These are phyloP conservation scores for Nestor notabilis DNA, from an alignment of 2,113 vertebrate species.

Conservation along the genomic window DNA sequence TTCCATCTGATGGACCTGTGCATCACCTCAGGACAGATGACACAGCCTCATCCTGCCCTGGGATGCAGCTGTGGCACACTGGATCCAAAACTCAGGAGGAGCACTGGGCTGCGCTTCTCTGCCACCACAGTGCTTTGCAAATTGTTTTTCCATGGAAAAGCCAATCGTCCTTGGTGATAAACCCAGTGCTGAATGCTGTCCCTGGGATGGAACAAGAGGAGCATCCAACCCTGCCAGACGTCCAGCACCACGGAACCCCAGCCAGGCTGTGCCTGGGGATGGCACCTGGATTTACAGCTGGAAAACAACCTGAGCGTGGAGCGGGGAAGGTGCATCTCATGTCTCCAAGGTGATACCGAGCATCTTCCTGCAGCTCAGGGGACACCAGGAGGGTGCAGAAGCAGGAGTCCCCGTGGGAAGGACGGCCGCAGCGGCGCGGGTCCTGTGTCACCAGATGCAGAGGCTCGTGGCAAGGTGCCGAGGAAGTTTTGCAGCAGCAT, in stretches of 20 bases:
- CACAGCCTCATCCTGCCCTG: not conserved
- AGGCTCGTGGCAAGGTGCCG: slow-evolving; percentile 41
- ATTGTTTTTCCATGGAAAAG: not conserved
- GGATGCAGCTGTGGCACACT: not conserved
- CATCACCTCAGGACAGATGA: too few species aligned
- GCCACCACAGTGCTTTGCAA: not conserved
- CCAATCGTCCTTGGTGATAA: not conserved
- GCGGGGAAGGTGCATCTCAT: not conserved
- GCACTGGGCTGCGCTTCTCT: not conserved
- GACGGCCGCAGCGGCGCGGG: not conserved
- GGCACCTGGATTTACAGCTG: not conserved
- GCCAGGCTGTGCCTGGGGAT: not conserved
- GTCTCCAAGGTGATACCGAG: not conserved
- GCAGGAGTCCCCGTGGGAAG: not conserved
- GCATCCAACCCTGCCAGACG: not conserved
- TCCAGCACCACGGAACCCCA: not conserved
- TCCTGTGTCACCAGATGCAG: not conserved
- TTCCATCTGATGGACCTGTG: not conserved
- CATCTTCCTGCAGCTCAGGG: not conserved
- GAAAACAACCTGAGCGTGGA: not conserved
- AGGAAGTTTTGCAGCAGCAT: slow-evolving; percentile 74
- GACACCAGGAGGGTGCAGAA: not conserved
- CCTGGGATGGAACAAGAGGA: not conserved
- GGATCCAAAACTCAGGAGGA: not conserved
- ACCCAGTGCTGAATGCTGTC: not conserved